Conservation (phyloP, 2,797 vertebrate genomes). For the Cheirogaleus major region DNA sequence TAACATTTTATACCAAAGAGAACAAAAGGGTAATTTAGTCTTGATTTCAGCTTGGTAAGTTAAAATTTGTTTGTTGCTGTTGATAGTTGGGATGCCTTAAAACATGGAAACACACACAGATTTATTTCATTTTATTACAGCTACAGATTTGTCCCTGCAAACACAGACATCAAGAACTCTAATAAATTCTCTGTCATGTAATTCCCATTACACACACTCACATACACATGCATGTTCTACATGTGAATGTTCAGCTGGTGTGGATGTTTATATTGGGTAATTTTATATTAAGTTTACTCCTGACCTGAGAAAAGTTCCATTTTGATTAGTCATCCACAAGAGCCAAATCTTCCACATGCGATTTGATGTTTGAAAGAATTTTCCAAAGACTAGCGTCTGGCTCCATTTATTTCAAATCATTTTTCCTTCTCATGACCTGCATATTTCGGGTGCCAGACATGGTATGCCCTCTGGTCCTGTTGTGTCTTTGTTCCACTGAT, state of each 20-base stretch:
- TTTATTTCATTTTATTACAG: background rate
- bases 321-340: background rate
- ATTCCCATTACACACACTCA: background rate
- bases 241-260: background rate
- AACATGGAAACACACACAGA: background rate
- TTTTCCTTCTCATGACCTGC: background rate
- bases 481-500: background rate
- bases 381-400: background rate
- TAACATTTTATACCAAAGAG: background rate
- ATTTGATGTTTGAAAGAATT: background rate
- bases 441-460: background rate
- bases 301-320: background rate
- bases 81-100: background rate
- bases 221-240: too few relatives aligned
- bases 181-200: background rate
- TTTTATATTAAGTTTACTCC: background rate
- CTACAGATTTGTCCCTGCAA: background rate
- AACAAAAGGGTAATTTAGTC: background rate
- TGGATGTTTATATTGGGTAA: background rate
- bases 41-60: background rate
- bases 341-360: background rate
- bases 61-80: background rate
- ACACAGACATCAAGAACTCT: background rate
- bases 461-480: background rate
- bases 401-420: background rate